Evolutionary conservation across 2,888 invertebrate species (phyloP), one percentile per base, ranked within the genome.

Genomic region (Drosophila sordidula): DNA sequence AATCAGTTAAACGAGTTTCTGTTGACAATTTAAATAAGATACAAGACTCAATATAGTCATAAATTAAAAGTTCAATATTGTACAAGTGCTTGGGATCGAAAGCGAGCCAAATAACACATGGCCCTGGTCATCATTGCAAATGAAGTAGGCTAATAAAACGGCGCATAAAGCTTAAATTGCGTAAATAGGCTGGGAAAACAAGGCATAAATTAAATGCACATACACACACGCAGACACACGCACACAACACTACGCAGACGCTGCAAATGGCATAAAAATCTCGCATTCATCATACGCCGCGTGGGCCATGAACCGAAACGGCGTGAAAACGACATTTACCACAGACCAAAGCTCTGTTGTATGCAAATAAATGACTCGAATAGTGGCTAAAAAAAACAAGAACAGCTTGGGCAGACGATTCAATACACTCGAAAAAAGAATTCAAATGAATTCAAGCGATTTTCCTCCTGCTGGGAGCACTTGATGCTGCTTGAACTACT

Each of bases 271-370:
- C 58, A 59, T 67, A 70, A 61, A 66, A 69, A 49, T 54, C 52
- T 39, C 25, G 50, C 81, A 83, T 86, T 67, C 73, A 83, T 86
- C 87, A 83, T 86, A 83, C 74, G 84, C 84, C 74, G 56, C 38
- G 81, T 87, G 59, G 52, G 59, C 76, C 76, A 36, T 45, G 62
- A 75, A 63, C 51, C 55, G 67, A 41, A 57, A 12, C 67, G 62
- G 44, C 47, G 67, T 52, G 44, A 55, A 73, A 68, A 68, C 41
- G 68, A 57, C 47, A 66, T 46, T 65, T 59, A 49, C 49, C 58
- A 65, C 12, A 38, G 25, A 49, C 36, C 22, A 34, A 44, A 36
- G 42, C 12, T 4, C 29, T 36, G 26, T 55, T 65, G 50, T 45
- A 71, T 72, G 69, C 72, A 73, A 69, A 73, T 74, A 70, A 65